phyloP scores from a whole-genome alignment of 1,140 invertebrate genomes.

The Aphis craccivora region DNA sequence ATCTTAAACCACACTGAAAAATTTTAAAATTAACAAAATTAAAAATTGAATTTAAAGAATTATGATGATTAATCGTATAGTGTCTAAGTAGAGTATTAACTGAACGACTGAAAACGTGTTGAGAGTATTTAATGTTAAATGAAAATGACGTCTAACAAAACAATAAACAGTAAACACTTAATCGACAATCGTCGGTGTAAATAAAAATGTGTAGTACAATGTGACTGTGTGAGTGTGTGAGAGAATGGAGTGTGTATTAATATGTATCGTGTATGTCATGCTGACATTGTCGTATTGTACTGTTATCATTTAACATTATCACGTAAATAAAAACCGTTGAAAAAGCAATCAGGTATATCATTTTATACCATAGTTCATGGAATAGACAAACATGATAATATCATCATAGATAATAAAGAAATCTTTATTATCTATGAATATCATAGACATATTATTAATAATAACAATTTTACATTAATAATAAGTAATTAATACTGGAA shows the following conservation, averaged over 20 bases:
- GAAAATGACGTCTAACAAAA: too few species aligned
- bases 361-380: background rate
- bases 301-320: slow-evolving; percentile 28
- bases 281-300: background rate
- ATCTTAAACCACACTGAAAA: background rate
- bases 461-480: too few species aligned
- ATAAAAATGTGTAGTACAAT: background rate
- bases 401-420: too few species aligned
- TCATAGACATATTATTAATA: too few species aligned
- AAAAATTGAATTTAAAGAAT: background rate
- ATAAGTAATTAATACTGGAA: too few species aligned
- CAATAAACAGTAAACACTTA: background rate
- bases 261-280: background rate
- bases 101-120: background rate
- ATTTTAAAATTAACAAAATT: background rate
- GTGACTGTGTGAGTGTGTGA: background rate
- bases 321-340: slow-evolving; percentile 24
- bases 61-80: background rate
- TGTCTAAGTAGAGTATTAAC: background rate
- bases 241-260: background rate
- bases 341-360: background rate
- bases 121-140: background rate
- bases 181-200: background rate
- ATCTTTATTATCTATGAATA: too few species aligned
- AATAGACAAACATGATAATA: too few species aligned